Conservation (phyloP, 2,797 vertebrate genomes). For the Rhynchotus rufescens region DNA sequence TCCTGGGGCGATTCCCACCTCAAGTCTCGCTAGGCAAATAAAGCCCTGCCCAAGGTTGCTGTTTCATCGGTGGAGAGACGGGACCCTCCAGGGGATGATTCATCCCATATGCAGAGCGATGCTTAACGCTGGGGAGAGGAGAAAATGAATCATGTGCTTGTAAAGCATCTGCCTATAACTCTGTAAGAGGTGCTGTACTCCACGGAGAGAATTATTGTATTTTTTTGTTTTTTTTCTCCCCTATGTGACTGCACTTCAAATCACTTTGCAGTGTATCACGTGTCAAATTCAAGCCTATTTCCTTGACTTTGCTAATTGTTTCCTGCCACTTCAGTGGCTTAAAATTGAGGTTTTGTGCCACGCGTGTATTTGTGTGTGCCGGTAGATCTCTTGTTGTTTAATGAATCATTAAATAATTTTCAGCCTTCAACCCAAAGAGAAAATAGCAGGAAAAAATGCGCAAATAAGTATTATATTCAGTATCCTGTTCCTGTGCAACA, state of each 20-base stretch:
- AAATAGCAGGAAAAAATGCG: not conserved
- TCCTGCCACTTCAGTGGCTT: not conserved
- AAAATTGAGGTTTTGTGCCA: not conserved
- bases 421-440: slow-evolving; percentile 39
- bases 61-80: not conserved
- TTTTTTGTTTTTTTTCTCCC: not conserved
- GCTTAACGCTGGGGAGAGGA: not conserved
- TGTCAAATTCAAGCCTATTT: not conserved
- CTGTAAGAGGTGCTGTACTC: not conserved
- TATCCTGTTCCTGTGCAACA: not conserved
- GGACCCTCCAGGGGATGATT: not conserved
- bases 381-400: slow-evolving; percentile 18
- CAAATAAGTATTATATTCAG: not conserved
- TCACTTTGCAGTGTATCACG: not conserved
- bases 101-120: not conserved
- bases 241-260: not conserved
- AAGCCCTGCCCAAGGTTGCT: not conserved
- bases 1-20: slow-evolving; percentile 7
- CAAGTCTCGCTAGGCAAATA: not conserved
- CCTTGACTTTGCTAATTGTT: not conserved
- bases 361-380: not conserved
- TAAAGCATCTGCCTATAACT: not conserved
- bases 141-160: not conserved
- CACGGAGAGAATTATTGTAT: accelerated
- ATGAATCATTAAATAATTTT: slow-evolving; percentile 41